Percentiles rank a stretch among this genome's conserved stretches.
These are phyloP conservation scores for Chiridota heheva DNA, from an alignment of 35 echinoderm and acorn worm species.

Conservation along the genomic window DNA sequence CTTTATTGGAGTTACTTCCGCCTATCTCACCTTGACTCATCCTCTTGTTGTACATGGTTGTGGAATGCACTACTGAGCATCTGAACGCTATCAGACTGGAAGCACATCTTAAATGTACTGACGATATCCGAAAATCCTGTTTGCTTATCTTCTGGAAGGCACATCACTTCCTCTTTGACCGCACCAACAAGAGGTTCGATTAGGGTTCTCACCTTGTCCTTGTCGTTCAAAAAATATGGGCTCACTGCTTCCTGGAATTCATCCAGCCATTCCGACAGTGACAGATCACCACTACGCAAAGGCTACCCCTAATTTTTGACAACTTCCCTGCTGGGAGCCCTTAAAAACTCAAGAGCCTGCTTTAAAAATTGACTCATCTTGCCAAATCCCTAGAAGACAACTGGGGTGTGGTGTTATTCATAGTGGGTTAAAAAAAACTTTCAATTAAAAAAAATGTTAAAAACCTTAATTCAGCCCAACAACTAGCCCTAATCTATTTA, in stretches of 20 bases:
- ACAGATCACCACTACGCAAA: neutral
- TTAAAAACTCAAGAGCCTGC: neutral
- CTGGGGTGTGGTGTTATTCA: no score
- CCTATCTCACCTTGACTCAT: slow-evolving; percentile 22
- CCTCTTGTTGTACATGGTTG: slow-evolving; percentile 25
- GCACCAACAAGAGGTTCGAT: neutral
- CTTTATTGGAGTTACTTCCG: neutral
- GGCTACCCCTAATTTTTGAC: neutral
- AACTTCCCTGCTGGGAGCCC: neutral
- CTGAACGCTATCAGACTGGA: slow-evolving; percentile 12
- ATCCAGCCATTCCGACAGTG: neutral
- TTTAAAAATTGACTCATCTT: neutral
- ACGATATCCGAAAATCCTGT: neutral
- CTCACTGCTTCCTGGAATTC: slow-evolving; percentile 21
- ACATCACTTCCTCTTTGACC: slow-evolving; percentile 50
- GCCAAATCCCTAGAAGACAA: no score
- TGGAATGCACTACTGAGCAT: slow-evolving; percentile 43
- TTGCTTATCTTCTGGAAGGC: neutral
- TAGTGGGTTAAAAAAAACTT: no score
- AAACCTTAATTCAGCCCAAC: no score
- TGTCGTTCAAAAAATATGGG: neutral
- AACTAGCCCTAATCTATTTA: no score
- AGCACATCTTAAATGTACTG: slow-evolving; percentile 10
- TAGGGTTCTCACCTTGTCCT: neutral
- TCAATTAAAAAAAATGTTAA: no score